Conservation (phyloP, 2,797 vertebrate species). For the Cossypha heuglini region DNA sequence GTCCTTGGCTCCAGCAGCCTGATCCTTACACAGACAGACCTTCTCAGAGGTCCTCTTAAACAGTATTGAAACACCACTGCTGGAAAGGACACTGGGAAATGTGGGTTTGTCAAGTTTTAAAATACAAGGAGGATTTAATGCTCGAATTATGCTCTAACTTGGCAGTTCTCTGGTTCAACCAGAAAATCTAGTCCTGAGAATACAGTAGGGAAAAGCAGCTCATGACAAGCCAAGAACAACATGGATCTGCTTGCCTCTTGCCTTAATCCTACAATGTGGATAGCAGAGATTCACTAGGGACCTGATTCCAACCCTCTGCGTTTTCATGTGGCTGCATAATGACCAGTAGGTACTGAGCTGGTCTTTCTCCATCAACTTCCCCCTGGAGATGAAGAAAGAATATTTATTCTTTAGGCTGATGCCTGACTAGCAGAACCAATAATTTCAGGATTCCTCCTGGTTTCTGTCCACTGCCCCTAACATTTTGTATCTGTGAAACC, state of each 20-base stretch:
- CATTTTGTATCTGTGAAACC: neutral
- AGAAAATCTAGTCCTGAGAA: neutral
- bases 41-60: neutral
- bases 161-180: neutral
- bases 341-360: neutral
- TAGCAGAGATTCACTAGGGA: neutral
- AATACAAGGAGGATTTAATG: neutral
- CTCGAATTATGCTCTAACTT: neutral
- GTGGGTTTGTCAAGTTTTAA: neutral
- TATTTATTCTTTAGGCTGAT: neutral
- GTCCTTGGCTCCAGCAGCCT: neutral
- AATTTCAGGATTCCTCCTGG: neutral
- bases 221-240: neutral
- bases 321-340: neutral
- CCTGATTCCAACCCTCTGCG: neutral
- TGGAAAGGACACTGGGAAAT: neutral
- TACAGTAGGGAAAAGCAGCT: neutral
- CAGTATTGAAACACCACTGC: neutral
- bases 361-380: neutral
- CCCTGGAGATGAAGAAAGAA: neutral
- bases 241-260: neutral
- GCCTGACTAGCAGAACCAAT: neutral
- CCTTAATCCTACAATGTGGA: neutral
- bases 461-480: neutral
- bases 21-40: neutral